phyloP scores from a whole-genome alignment of 2,888 invertebrate genomes.

The Eupithecia tripunctaria region DNA sequence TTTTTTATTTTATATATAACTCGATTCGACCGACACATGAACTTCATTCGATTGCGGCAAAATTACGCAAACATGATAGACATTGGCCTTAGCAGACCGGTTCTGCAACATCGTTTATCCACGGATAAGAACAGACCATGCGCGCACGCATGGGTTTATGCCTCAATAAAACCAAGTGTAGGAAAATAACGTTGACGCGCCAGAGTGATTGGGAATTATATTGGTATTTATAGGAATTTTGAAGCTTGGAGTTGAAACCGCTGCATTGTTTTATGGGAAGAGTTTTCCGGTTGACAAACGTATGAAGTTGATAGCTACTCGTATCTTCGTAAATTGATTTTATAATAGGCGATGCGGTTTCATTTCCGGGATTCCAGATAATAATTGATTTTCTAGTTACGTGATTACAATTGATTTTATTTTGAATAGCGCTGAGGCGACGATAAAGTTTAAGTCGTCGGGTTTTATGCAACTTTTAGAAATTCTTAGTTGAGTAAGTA shows the following conservation, averaged over 20 bases:
- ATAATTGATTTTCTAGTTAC: background rate
- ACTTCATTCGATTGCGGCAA: background rate
- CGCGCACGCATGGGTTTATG: slow-evolving; percentile 21
- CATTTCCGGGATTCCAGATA: background rate
- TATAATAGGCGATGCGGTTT: background rate
- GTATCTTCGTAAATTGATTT: slow-evolving; percentile 1
- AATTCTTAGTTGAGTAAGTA: too few species aligned
- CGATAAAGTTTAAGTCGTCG: too few species aligned
- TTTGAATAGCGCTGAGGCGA: background rate
- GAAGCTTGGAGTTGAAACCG: background rate
- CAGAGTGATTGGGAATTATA: slow-evolving; percentile 1
- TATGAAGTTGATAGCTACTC: background rate
- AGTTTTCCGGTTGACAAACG: background rate
- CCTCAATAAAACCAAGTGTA: slow-evolving; percentile 32
- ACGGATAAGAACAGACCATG: slow-evolving; percentile 28
- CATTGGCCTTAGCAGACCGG: slow-evolving; percentile 33
- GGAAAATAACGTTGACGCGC: slow-evolving; percentile 21
- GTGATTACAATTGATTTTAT: background rate
- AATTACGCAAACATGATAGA: slow-evolving; percentile 7
- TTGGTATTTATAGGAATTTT: background rate
- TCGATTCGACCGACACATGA: background rate
- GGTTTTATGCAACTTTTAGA: too few species aligned
- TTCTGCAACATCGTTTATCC: slow-evolving; percentile 40
- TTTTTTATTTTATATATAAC: too few species aligned
- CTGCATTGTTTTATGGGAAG: background rate